Percentiles rank a stretch among this genome's conserved stretches.
phyloP scores from a whole-genome alignment of 2,888 invertebrate genomes.

The Dione juno region DNA sequence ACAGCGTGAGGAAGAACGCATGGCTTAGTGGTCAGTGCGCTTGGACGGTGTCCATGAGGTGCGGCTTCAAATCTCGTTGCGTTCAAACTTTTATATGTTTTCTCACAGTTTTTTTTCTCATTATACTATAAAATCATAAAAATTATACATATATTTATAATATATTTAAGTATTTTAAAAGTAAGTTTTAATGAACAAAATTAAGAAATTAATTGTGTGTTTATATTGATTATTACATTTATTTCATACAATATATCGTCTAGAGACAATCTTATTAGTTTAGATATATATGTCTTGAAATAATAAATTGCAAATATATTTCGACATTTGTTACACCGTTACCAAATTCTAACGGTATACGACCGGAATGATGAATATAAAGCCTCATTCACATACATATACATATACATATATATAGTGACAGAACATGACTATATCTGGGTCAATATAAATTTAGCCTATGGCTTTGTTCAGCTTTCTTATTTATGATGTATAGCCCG shows the following conservation, averaged over 20 bases:
- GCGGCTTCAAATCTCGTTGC: too few relatives aligned
- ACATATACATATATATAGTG: neutral
- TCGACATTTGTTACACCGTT: conserved; percentile 4
- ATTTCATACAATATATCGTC: neutral
- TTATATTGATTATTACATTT: neutral
- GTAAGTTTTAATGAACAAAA: too few relatives aligned
- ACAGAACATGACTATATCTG: neutral
- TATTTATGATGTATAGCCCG: neutral
- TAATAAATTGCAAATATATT: neutral
- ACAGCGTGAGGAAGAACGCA: too few relatives aligned
- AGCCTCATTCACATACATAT: conserved; percentile 3
- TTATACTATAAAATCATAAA: too few relatives aligned
- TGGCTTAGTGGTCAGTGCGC: too few relatives aligned
- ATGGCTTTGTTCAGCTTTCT: neutral
- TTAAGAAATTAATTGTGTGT: too few relatives aligned
- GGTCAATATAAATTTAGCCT: conserved; percentile 8
- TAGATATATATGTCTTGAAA: neutral
- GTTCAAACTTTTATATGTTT: too few relatives aligned
- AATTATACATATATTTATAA: too few relatives aligned
- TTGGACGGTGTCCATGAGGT: too few relatives aligned
- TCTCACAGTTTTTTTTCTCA: too few relatives aligned
- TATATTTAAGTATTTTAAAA: too few relatives aligned
- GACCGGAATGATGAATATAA: neutral
- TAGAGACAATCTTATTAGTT: neutral
- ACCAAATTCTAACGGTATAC: conserved; percentile 11